Evolutionary conservation across 2,113 vertebrate genomes (phyloP), one percentile per base, ranked within the genome.

Genomic region (Scomber scombrus): DNA sequence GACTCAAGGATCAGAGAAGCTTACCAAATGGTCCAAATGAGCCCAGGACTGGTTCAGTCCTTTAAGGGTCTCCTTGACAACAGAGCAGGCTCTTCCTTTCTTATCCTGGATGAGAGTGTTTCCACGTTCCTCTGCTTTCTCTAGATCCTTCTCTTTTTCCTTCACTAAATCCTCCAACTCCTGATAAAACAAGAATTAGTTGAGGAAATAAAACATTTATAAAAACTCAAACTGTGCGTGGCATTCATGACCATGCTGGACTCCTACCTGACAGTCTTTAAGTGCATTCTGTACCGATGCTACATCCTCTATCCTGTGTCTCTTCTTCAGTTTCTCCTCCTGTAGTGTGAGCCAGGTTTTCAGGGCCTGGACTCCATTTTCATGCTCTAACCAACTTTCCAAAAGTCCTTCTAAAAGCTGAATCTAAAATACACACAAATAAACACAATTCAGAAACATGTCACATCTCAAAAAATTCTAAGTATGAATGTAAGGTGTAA

Each of bases 71-170:
- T 92, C 94, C 91, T 80, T 91, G 26, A 99, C 96, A 23, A 79
- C 85, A 75, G 90, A 91, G 80, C 95, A 96, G 1, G 95, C 95
- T 73, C 95, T 96, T 70, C 96, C 95, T 34, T 95, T 96, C 91
- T 98, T 98, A 87, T 97, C 94, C 89, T 96, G 94, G 75, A 98
- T 93, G 75, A 99, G 93, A 84, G 94, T 89, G n/a, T 97, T 96
- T 62, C 97, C 97, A 78, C 85, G 94, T 84, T 97, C 95, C 72
- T 97, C 96, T n/a, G 96, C 79, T 86, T 95, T 96, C 92, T 98
- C 97, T 19, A 99, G 87, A 92, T 99, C 98, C 87, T 96, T 98
- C 88, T 98, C 97, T 85, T 99, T 99, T 78, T 96, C 86, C 93
- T 94, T 97, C 89, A 99, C 95, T 68, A 95, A 89, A 74, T 97